phyloP scores from a whole-genome alignment of 2,113 vertebrate genomes.

The Semnornis frantzii region DNA sequence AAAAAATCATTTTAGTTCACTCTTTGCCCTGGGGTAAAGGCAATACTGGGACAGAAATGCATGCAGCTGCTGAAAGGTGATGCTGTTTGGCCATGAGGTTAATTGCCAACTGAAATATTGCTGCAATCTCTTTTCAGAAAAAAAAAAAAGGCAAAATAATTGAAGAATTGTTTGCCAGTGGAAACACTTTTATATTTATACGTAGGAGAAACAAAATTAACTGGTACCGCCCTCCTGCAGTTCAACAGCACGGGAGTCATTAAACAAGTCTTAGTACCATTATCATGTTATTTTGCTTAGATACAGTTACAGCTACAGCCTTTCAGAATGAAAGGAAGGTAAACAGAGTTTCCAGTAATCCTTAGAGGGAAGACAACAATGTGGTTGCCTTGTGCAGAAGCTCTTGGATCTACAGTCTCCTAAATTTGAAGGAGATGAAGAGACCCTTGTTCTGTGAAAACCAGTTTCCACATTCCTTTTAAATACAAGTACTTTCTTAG shows the following conservation, averaged over 20 bases:
- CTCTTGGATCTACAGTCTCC: neutral
- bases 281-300: neutral
- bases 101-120: neutral
- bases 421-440: neutral
- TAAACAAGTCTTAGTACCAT: neutral
- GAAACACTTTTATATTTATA: neutral
- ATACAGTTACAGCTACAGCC: neutral
- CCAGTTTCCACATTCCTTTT: neutral
- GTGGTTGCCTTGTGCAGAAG: neutral
- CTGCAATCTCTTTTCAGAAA: neutral
- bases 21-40: neutral
- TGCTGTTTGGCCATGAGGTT: neutral
- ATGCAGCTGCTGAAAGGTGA: neutral
- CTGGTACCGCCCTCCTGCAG: conserved; percentile 6
- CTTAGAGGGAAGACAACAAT: neutral
- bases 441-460: neutral
- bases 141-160: neutral
- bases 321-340: neutral
- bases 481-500: neutral
- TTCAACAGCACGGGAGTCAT: neutral
- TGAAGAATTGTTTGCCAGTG: neutral
- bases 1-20: neutral
- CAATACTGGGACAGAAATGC: neutral
- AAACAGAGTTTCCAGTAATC: neutral
- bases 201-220: neutral